A percentile compares a stretch with the other conserved stretches of the same genome.
These are phyloP conservation scores for Magallana nippona DNA, from an alignment of 2,888 invertebrate genomes.

Conservation along the genomic window DNA sequence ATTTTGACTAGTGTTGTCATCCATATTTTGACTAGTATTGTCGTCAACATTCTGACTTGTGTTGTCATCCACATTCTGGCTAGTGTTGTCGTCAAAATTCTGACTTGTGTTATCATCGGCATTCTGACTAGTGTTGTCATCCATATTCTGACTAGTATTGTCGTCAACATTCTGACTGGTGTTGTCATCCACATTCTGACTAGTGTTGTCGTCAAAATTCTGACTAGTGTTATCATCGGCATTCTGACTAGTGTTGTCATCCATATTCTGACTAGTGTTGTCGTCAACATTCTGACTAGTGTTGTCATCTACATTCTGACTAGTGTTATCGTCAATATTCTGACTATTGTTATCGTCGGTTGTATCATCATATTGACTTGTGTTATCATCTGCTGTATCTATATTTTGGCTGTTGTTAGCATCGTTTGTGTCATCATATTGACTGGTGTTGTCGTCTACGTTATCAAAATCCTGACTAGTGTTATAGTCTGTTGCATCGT, in stretches of 20 bases:
- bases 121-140: neutral
- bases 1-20: neutral
- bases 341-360: neutral
- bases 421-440: neutral
- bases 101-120: neutral
- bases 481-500: neutral
- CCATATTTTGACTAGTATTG: neutral
- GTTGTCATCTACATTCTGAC: neutral
- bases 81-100: neutral
- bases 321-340: neutral
- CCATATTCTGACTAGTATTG: neutral
- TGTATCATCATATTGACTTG: neutral
- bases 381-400: neutral
- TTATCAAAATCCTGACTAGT: neutral
- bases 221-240: neutral
- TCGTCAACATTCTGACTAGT: neutral
- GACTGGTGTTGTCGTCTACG: neutral
- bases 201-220: neutral
- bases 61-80: neutral
- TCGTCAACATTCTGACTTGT: neutral
- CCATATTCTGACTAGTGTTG: conserved; percentile 4
- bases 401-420: neutral
- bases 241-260: neutral
- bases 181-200: neutral
- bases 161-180: neutral